Conservation (phyloP, 2,797 vertebrate genomes). For the Crenichthys baileyi region DNA sequence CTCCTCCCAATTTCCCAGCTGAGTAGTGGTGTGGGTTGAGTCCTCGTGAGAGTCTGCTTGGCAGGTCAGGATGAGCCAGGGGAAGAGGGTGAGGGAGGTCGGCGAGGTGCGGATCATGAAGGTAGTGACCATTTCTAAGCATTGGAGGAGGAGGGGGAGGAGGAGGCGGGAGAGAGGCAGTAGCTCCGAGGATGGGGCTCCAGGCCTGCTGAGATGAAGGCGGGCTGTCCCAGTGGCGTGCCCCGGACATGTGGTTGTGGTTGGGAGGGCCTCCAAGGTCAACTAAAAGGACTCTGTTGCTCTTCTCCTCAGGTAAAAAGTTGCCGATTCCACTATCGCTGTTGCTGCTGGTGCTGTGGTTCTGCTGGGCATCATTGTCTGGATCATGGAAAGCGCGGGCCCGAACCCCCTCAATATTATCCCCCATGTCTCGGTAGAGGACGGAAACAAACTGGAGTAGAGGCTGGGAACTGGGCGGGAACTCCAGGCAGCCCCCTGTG, state of each 20-base stretch:
- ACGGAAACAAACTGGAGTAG: conserved; percentile 96
- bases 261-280: conserved; percentile 88
- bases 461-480: conserved; percentile 92
- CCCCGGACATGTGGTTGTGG: conserved; percentile 83
- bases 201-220: conserved; percentile 74
- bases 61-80: conserved; percentile 74
- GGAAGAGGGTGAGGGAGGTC: conserved; percentile 83
- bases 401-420: conserved; percentile 93
- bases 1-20: conserved; percentile 83
- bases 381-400: conserved; percentile 92
- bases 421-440: conserved; percentile 97
- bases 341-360: conserved; percentile 97
- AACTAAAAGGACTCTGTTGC: conserved; percentile 90
- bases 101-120: conserved; percentile 83
- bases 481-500: conserved; percentile 93
- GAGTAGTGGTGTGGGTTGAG: conserved; percentile 77
- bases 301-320: conserved; percentile 93
- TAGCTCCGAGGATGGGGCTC: conserved; percentile 66
- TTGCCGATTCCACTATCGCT: conserved; percentile 98
- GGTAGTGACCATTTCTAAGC: conserved; percentile 88
- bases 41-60: conserved; percentile 74
- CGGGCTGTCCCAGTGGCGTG: conserved; percentile 85
- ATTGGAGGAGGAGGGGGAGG: conserved; percentile 55
- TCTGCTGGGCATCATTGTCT: conserved; percentile 87
- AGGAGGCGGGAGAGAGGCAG: conserved; percentile 61